Conservation (phyloP, 2,797 vertebrate genomes). For the Philypnodon macrostomus region DNA sequence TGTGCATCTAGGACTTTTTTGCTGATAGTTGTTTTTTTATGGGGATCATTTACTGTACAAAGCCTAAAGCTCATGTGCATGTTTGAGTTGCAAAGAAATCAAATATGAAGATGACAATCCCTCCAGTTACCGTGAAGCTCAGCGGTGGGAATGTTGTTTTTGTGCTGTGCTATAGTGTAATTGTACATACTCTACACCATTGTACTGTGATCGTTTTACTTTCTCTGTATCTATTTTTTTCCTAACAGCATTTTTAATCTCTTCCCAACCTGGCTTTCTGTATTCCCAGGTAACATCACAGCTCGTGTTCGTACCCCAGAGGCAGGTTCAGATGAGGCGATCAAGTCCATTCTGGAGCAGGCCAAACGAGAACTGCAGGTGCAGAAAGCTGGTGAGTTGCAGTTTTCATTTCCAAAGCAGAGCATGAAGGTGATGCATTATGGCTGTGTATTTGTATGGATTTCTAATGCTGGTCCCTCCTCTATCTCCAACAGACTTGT, state of each 20-base stretch:
- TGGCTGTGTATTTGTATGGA: neutral
- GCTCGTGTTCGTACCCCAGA: constrained; percentile 90
- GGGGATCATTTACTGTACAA: constrained; percentile 59
- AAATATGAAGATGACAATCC: constrained; percentile 34
- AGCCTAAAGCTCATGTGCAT: constrained; percentile 64
- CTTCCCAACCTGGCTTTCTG: constrained; percentile 29
- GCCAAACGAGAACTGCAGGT: constrained; percentile 96
- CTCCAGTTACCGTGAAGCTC: constrained; percentile 46
- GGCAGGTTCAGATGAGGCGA: constrained; percentile 91
- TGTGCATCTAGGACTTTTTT: constrained; percentile 71
- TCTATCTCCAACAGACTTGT: constrained; percentile 80
- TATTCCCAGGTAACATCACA: constrained; percentile 87
- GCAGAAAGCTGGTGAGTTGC: constrained; percentile 87
- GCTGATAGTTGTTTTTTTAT: constrained; percentile 63
- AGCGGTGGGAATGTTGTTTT: constrained; percentile 59
- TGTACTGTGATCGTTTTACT: constrained; percentile 11
- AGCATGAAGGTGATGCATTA: constrained; percentile 21
- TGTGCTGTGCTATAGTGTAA: constrained; percentile 50
- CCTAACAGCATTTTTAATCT: constrained; percentile 35
- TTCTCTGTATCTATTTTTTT: constrained; percentile 22
- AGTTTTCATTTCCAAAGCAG: constrained; percentile 9
- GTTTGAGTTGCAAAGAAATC: constrained; percentile 54
- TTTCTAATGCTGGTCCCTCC: constrained; percentile 13
- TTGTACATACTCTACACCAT: constrained; percentile 16
- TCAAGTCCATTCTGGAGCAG: constrained; percentile 96